Evolutionary conservation across 2,888 invertebrate species (phyloP), one percentile per base, ranked within the genome.

Genomic region (Apamea epomidion): DNA sequence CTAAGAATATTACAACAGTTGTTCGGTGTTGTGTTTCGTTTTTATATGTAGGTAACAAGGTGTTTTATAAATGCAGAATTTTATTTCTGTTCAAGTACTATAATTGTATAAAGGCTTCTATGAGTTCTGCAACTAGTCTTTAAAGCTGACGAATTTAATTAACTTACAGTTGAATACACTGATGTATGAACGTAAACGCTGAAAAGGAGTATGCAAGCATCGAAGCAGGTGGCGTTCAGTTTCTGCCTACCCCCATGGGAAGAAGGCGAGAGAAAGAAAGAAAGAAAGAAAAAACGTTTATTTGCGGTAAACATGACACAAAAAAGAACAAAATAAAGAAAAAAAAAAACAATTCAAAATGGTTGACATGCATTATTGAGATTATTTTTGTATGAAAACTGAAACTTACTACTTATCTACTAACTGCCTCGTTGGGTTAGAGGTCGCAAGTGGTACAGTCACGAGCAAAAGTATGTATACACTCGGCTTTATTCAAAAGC

Each of bases 1-100:
- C 96, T 93, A 37, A 93, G 96, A 96, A 96, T 93, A 91, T 94
- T 95, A 93, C 94, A 92, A 93, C 94, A 94, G 92, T 94, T 92
- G 92, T 85, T 82, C 71, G 95, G 95, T 96, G 95, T 95, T 93
- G 90, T 90, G 92, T 96, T 95, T 94, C 95, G 91, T 90, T 88
- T 90, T 93, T 92, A 91, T 92, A n/a, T n/a, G n/a, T n/a, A 93
- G 88, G 91, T 92, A 94, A 91, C 87, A 78, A 85, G 74, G 83
- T 87, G 82, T 87, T 14, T 88, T 83, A 58, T 85, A 84, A 68
- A 60, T 88, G 88, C 87, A 85, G 67, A 84, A 85, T 82, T 85
- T 83, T 73, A 84, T 73, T 84, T 82, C 60, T 83, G 67, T 84
- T 74, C 74, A 70, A 80, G 71, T 74, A 76, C 70, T 71, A 32